Evolutionary conservation across 1,140 invertebrate species (phyloP).

Genomic region (Ceratosolen solmsi): DNA sequence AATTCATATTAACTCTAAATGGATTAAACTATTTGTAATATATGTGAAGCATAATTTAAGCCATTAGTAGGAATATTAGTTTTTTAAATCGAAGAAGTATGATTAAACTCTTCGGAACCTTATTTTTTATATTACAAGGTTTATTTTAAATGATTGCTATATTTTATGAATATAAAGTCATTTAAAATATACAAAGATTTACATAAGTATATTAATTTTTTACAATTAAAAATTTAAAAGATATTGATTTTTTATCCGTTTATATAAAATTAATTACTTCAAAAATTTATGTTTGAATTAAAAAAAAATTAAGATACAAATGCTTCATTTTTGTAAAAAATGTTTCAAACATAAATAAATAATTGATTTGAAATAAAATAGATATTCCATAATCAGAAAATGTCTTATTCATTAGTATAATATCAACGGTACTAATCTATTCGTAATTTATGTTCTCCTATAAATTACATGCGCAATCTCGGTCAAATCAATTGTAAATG

Average conservation of each 20-base stretch:
- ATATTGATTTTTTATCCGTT: too few species aligned
- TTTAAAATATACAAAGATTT: not conserved
- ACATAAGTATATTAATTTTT: too few species aligned
- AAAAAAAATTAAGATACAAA: too few species aligned
- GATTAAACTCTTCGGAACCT: not conserved
- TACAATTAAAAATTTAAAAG: too few species aligned
- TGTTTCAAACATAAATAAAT: too few species aligned
- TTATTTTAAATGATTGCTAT: not conserved
- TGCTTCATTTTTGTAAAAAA: too few species aligned
- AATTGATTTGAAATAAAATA: not conserved
- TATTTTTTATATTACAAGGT: not conserved
- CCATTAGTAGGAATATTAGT: not conserved
- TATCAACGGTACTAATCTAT: not conserved
- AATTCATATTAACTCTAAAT: not conserved
- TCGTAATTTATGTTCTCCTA: not conserved
- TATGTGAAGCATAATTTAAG: not conserved
- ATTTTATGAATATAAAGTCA: not conserved
- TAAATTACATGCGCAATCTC: not conserved
- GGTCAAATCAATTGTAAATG: slow-evolving; percentile 7
- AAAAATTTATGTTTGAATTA: too few species aligned
- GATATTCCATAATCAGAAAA: not conserved
- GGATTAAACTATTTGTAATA: slow-evolving; percentile 36
- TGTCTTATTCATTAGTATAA: not conserved
- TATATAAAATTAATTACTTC: too few species aligned
- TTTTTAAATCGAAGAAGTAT: not conserved